Evolutionary conservation across 53 echinoderm and acorn worm genomes (phyloP), one percentile per base, ranked within the genome.

Genomic region (Zoroaster sp.): DNA sequence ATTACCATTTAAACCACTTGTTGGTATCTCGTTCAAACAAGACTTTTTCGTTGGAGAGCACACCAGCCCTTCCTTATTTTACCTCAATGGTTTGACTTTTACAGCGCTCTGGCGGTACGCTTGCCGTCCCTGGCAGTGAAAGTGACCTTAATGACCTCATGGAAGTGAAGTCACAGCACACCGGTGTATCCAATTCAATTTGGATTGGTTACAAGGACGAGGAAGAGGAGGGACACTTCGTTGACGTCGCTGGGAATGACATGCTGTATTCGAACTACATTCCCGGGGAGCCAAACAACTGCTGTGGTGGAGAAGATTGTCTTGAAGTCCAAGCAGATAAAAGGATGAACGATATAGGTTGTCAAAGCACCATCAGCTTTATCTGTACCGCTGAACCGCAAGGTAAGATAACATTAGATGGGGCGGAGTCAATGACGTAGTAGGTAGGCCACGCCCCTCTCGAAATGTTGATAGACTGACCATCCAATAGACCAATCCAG

Each of bases 21-120:
- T n/a, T n/a, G n/a, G n/a, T n/a, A n/a, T n/a, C n/a, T n/a, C n/a
- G n/a, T n/a, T n/a, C n/a, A n/a, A n/a, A n/a, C n/a, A n/a, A n/a
- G n/a, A n/a, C n/a, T n/a, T n/a, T n/a, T n/a, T n/a, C n/a, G n/a
- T n/a, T n/a, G n/a, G n/a, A n/a, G n/a, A n/a, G n/a, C n/a, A n/a
- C n/a, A n/a, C n/a, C n/a, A n/a, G n/a, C n/a, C n/a, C n/a, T n/a
- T n/a, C n/a, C n/a, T n/a, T n/a, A n/a, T n/a, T n/a, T n/a, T n/a
- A n/a, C n/a, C n/a, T n/a, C n/a, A n/a, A n/a, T n/a, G n/a, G n/a
- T n/a, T n/a, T n/a, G n/a, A n/a, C 4, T 38, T 74, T 10, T 15
- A 21, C 66, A 82, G 82, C 40, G 44, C 28, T 66, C 82, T 11
- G 82, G 82, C 32, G 82, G 82, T 8, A 43, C 67, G 33, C 45